Percentiles rank a stretch among this genome's conserved stretches.
Conservation (phyloP, 35 echinoderm and acorn worm species). For the Acanthaster planci region DNA sequence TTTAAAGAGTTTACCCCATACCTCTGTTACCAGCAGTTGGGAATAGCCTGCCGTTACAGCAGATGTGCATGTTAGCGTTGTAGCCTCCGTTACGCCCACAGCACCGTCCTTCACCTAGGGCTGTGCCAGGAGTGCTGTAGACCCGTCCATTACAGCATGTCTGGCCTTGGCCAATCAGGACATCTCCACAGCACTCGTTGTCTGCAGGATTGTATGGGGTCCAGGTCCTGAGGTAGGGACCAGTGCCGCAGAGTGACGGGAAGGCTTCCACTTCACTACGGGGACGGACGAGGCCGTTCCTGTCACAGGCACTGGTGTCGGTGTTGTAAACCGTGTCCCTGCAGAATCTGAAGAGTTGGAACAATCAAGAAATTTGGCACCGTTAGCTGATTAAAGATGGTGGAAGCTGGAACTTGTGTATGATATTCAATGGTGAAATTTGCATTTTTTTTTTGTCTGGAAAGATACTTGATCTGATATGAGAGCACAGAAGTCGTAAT, state of each 20-base stretch:
- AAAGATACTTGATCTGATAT: too few relatives aligned
- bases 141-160: slow-evolving; percentile 39
- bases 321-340: slow-evolving; percentile 14
- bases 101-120: slow-evolving; percentile 1
- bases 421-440: too few relatives aligned
- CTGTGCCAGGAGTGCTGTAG: slow-evolving; percentile 32
- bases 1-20: too few relatives aligned
- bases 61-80: slow-evolving; percentile 4
- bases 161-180: slow-evolving; percentile 42
- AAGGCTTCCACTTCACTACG: neutral
- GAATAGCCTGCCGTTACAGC: slow-evolving; percentile 19
- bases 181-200: slow-evolving; percentile 26
- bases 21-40: slow-evolving; percentile 12
- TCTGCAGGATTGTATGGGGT: slow-evolving; percentile 36
- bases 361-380: too few relatives aligned
- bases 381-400: too few relatives aligned
- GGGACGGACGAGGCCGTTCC: neutral
- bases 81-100: slow-evolving; percentile 15
- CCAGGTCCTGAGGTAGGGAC: neutral
- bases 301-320: slow-evolving; percentile 18
- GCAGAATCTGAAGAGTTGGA: slow-evolving; percentile 7
- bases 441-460: too few relatives aligned
- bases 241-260: slow-evolving; percentile 23
- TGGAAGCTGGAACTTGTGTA: too few relatives aligned
- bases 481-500: too few relatives aligned